Base-by-base conservation (phyloP, 2,797 vertebrate species). In the Ctenochaetus hawaiiensis region DNA sequence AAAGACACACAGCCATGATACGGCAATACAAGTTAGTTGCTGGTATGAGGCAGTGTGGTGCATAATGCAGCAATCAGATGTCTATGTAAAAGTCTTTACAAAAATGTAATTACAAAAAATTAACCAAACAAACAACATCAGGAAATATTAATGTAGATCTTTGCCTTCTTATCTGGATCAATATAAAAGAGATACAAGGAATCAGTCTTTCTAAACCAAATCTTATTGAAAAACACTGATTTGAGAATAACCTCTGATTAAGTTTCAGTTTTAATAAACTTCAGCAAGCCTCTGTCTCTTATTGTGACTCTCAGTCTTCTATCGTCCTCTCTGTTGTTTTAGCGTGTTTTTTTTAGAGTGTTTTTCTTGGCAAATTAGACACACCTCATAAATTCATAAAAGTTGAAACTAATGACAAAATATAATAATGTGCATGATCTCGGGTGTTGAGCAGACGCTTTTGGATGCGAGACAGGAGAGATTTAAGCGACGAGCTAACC, bases 401-500 rank as follows among this genome's bases (percentile, higher is more conserved):
- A 13, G 2, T 5, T 20, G 18, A 56, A 51, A 39, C 5, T 39
- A 7, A 49, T 62, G 41, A 30, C 30, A 47, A 6, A 1, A 70
- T n/a, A 45, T 23, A 34, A 17, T 18, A 14, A 59, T 20, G 52
- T n/a, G 10, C 5, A 1, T 53, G 17, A 49, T 70, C 49, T 48
- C 20, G 54, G 18, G 49, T 39, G 10, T 23, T 0, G 17, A 49
- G 26, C 17, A 9, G 48, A 37, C 22, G 47, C 53, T 41, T 3
- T 30, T 49, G 64, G 37, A 75, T 53, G 44, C 4, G n/a, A 66
- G 67, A 57, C 45, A 63, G 59, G 22, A 52, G 51, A 75, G 49
- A 59, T 75, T 80, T 49, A 59, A 72, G 8, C 16, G 8, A 59
- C 43, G 54, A 20, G 45, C 41, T 60, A 72, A 74, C 49, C 43